These are phyloP conservation scores for Aleadryas rufinucha DNA, from an alignment of 2,113 vertebrate genomes.

Conservation along the genomic window DNA sequence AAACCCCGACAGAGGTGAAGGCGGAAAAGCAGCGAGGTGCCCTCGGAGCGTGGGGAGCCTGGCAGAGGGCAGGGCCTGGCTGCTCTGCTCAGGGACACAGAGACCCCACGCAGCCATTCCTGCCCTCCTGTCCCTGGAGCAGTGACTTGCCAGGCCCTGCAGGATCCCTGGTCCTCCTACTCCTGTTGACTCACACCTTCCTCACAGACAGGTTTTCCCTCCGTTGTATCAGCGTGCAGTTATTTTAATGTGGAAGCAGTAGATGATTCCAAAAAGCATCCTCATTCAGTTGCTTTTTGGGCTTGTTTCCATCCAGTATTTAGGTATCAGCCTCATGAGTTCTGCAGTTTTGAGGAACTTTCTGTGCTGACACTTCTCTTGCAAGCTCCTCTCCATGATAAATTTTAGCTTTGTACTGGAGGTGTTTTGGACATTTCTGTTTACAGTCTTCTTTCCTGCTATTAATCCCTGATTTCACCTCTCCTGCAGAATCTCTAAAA, in stretches of 20 bases:
- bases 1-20: background rate
- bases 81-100: background rate
- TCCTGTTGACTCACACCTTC: background rate
- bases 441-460: background rate
- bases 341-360: background rate
- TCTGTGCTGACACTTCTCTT: background rate
- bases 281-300: background rate
- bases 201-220: background rate
- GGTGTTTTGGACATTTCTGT: background rate
- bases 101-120: background rate
- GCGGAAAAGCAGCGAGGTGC: background rate
- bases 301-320: background rate
- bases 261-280: background rate
- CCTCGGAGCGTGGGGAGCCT: fast-evolving
- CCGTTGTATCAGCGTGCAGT: fast-evolving
- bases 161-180: background rate
- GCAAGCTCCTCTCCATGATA: background rate
- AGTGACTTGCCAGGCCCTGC: background rate
- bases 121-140: background rate
- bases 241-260: background rate
- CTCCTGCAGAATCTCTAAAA: background rate
- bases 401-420: background rate
- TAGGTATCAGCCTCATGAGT: background rate
- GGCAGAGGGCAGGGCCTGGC: background rate
- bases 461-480: background rate